Conservation (phyloP, 2,797 vertebrate genomes). For the Chrysolophus pictus region DNA sequence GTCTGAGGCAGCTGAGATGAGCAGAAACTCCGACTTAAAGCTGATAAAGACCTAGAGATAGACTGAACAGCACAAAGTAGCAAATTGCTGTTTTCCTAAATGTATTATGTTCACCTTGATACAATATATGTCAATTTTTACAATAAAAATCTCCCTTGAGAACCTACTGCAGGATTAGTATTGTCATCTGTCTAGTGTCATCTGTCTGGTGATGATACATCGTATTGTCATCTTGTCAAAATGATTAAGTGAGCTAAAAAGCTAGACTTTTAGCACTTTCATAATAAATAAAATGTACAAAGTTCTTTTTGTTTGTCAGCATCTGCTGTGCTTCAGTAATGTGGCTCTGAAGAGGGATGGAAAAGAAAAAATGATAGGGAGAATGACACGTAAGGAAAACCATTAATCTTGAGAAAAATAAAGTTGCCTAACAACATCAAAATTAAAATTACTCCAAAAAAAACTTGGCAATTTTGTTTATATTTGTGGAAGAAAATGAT, state of each 20-base stretch:
- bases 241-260: conserved; percentile 65
- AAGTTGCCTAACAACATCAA: background rate
- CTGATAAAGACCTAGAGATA: conserved; percentile 13
- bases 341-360: background rate
- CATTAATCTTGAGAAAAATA: conserved; percentile 22
- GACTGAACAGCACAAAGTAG: background rate
- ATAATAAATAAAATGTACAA: conserved; percentile 40
- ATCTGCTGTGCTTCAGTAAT: conserved; percentile 10
- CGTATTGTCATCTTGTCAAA: conserved; percentile 64
- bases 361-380: background rate
- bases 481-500: background rate
- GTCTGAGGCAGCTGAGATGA: conserved; percentile 21
- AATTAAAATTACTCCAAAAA: background rate
- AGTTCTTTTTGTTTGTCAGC: conserved; percentile 26
- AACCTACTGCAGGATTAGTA: conserved; percentile 54
- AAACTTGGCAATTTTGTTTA: background rate
- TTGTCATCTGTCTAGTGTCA: conserved; percentile 65
- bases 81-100: conserved; percentile 41
- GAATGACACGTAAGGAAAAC: conserved; percentile 1
- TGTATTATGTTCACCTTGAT: conserved; percentile 42
- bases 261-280: conserved; percentile 45
- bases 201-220: conserved; percentile 44
- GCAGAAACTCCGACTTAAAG: conserved; percentile 7
- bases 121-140: conserved; percentile 56
- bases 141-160: conserved; percentile 59